Evolutionary conservation across 64 coral and sea anemone genomes (phyloP), one percentile per base, ranked within the genome.

Genomic region (Orbicella faveolata): DNA sequence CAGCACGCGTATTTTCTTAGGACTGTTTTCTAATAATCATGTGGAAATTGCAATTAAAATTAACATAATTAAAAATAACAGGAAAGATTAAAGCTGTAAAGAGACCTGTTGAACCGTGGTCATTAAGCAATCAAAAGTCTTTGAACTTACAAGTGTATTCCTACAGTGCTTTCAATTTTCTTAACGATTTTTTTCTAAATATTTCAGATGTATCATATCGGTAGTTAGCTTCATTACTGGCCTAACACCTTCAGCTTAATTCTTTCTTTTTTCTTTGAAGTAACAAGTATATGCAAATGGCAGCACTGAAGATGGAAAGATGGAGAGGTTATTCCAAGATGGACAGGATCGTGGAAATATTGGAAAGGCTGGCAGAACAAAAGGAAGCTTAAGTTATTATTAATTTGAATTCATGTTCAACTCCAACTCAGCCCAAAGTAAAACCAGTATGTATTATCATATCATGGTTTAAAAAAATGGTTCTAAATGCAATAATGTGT

Each of bases 351-450:
- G 34, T 33, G 34, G 70, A 33, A 73, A 26, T 73, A 73, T 73
- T 73, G 70, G 70, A 73, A 33, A 73, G 34, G 70, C 23, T 73
- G 34, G 70, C 70, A 73, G 23, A 73, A 73, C 10, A 33, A 33
- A 73, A 73, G 70, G 70, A 73, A 73, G 70, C 34, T 21, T 11
- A 73, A 73, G 34, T 73, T 73, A 33, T 21, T 21, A 73, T 3
- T 33, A 73, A 33, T 73, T 73, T 73, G 70, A 73, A 73, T 21
- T 73, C 70, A 26, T 73, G 70, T 73, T 73, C 70, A 73, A 73
- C 70, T 33, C 70, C 70, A 73, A 73, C 70, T 73, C 70, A 73
- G 70, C 23, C 70, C 70, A 73, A 73, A 34, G 70, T 73, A 73
- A 73, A 73, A 73, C 23, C 34, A 21, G 70, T 72, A 86, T 86